A percentile compares a stretch with the other conserved stretches of the same genome.
phyloP scores from a whole-genome alignment of 1,140 invertebrate species.

The Ladona fulva region DNA sequence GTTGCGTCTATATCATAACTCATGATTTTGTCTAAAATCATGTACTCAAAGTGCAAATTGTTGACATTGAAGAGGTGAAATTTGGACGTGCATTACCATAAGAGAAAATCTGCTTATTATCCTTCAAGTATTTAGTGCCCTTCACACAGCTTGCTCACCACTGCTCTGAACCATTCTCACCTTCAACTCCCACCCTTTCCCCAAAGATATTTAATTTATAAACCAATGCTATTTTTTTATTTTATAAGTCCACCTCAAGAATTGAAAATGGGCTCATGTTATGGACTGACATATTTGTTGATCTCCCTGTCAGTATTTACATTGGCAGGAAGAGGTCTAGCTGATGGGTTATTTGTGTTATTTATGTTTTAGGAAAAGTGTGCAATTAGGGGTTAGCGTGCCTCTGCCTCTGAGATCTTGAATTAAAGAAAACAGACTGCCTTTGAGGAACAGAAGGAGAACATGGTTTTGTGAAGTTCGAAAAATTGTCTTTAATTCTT shows the following conservation, averaged over 20 bases:
- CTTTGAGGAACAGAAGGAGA: too few relatives aligned
- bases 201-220: slow-evolving; percentile 9
- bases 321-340: not conserved
- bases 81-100: too few relatives aligned
- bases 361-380: not conserved
- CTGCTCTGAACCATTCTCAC: too few relatives aligned
- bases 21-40: too few relatives aligned
- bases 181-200: not conserved
- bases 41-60: too few relatives aligned
- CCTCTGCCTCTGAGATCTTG: not conserved
- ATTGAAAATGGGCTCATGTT: not conserved
- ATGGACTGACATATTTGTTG: not conserved
- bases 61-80: too few relatives aligned
- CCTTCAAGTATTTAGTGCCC: too few relatives aligned
- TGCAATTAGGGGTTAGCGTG: not conserved
- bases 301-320: not conserved
- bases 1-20: too few relatives aligned
- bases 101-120: too few relatives aligned
- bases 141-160: too few relatives aligned
- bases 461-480: too few relatives aligned
- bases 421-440: not conserved
- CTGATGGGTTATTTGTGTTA: not conserved
- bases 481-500: not conserved
- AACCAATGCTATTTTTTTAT: not conserved
- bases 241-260: not conserved